Base-by-base conservation (phyloP, 2,888 invertebrate genomes). In the Tinea semifulvella region DNA sequence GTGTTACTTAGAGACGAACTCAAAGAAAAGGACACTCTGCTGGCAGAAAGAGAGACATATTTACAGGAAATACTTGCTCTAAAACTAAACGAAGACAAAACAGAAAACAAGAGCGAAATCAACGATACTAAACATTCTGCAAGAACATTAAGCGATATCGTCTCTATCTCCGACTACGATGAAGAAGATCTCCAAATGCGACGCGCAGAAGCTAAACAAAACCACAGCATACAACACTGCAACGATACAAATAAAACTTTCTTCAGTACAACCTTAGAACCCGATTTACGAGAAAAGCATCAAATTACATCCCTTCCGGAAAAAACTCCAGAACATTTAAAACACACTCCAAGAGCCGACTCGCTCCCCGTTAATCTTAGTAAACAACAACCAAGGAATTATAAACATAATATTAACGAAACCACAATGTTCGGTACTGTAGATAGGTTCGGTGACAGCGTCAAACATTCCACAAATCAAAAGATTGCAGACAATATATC, bases 101-200 rank as follows among this genome's bases (percentile, higher is more conserved):
- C 68, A 5, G 58, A 84, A 6, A 71, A 73, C 5, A 74, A 67
- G 40, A 77, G 77, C 48, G 84, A 80, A 26, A 51, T 55, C 1
- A 54, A 63, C 8, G 77, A 76, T 5, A 85, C 82, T 16, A 88
- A 88, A 62, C 80, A 81, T 45, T 88, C 88, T 40, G 90, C 86
- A 0, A 81, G 89, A 28, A 89, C 89, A 0, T 70, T 90, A 3
- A 88, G 88, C 58, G 89, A 90, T 53, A 86, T 90, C 47, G 79
- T 89, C 1, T 90, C 90, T 1, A 86, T 90, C 60, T 86, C 89
- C 0, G 90, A 90, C 52, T 86, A 85, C 48, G 89, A 89, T 49
- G 89, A 89, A 52, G 84, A 85, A 42, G 88, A 88, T 56, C 56
- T 75, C 43, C 77, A 85, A 46, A 83, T 84, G 62, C 70, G 85